These are phyloP conservation scores for Hippocampus abdominalis DNA, from an alignment of 2,113 vertebrate species.

Conservation along the genomic window DNA sequence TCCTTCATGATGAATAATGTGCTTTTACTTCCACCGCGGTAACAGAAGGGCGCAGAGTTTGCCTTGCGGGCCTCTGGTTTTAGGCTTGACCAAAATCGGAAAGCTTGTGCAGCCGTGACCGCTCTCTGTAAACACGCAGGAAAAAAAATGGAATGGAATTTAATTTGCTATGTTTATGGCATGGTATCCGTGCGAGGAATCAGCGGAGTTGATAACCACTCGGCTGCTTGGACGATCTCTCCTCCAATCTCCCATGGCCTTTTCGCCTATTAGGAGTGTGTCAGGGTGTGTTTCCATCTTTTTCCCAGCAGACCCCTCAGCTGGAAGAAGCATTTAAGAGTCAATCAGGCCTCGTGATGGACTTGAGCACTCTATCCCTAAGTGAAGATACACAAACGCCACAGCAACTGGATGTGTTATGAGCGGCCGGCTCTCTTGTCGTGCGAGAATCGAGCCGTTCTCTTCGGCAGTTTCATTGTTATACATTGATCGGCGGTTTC, in stretches of 20 bases:
- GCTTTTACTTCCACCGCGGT: background rate
- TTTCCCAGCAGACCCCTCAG: constrained; percentile 27
- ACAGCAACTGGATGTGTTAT: constrained; percentile 20
- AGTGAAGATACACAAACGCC: constrained; percentile 33
- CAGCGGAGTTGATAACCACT: constrained; percentile 14
- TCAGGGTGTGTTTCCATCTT: constrained; percentile 26
- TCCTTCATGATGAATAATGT: constrained; percentile 2
- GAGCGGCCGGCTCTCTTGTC: constrained; percentile 8
- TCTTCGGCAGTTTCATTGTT: constrained; percentile 26
- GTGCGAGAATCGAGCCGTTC: background rate
- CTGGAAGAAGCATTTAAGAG: constrained; percentile 36
- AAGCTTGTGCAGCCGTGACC: background rate
- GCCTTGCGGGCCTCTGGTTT: background rate
- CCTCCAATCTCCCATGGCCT: constrained; percentile 20
- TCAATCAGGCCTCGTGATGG: constrained; percentile 36
- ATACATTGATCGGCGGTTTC: constrained; percentile 43
- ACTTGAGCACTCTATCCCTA: constrained; percentile 44
- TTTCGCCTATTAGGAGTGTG: constrained; percentile 48
- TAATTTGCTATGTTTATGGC: background rate
- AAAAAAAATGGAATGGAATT: constrained; percentile 1
- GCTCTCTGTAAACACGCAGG: background rate
- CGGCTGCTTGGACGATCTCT: constrained; percentile 21
- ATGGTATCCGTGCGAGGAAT: background rate
- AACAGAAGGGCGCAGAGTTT: background rate
- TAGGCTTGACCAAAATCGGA: background rate